phyloP scores from a whole-genome alignment of 1,140 invertebrate species.

The Aplysia californica region DNA sequence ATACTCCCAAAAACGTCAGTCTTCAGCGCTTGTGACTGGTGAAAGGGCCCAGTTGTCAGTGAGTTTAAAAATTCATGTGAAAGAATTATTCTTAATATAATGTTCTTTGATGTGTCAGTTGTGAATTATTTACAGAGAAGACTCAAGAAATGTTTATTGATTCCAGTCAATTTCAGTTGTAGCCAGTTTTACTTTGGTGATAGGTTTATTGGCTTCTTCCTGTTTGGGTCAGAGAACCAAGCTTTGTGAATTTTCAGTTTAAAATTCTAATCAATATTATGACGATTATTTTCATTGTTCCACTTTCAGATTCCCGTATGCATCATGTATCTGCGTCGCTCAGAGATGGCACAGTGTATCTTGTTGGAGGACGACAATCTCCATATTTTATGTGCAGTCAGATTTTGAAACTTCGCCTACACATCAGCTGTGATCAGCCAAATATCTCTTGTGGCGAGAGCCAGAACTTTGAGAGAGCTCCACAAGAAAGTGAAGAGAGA shows the following conservation, averaged over 20 bases:
- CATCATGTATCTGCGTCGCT: constrained; percentile 42
- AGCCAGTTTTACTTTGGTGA: not conserved
- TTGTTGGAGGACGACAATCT: constrained; percentile 58
- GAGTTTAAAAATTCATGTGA: too few relatives aligned
- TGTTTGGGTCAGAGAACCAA: not conserved
- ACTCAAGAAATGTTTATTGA: too few relatives aligned
- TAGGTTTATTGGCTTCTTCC: not conserved
- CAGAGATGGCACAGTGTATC: constrained; percentile 42
- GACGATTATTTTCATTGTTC: not conserved
- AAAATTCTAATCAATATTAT: too few relatives aligned
- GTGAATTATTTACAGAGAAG: too few relatives aligned
- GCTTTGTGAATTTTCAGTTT: not conserved
- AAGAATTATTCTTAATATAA: too few relatives aligned
- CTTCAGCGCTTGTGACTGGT: too few relatives aligned
- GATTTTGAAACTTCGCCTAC: constrained; percentile 36
- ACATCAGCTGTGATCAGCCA: not conserved
- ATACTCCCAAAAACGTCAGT: too few relatives aligned
- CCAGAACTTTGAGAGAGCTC: not conserved
- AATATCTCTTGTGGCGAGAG: not conserved
- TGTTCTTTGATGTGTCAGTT: too few relatives aligned
- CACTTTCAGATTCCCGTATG: constrained; percentile 50
- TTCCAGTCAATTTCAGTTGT: too few relatives aligned
- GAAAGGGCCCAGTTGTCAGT: too few relatives aligned
- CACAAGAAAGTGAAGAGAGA: not conserved
- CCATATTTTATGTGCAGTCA: constrained; percentile 51